Percentiles rank a stretch among this genome's conserved stretches.
These are phyloP conservation scores for Phrynocephalus versicolor DNA, from an alignment of 2,113 vertebrate genomes.

Conservation along the genomic window DNA sequence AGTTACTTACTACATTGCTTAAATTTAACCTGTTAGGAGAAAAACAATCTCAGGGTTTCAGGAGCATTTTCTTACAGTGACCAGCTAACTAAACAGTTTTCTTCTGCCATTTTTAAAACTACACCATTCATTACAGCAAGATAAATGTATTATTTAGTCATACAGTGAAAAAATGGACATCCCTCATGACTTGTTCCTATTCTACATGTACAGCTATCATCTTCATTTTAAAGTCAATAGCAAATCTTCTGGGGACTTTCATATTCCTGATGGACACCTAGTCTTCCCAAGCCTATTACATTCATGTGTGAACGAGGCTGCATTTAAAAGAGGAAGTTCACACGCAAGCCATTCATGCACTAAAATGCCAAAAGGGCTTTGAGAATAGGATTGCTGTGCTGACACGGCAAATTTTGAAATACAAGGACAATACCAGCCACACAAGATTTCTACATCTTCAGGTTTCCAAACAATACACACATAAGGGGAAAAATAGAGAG, in stretches of 20 bases:
- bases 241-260: neutral
- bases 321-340: neutral
- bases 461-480: neutral
- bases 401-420: constrained; percentile 43
- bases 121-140: constrained; percentile 46
- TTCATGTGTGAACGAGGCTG: neutral
- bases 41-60: constrained; percentile 38
- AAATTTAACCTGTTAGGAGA: constrained; percentile 42
- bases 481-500: neutral
- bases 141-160: constrained; percentile 23
- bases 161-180: constrained; percentile 47
- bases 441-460: constrained; percentile 29
- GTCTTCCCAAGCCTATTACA: neutral
- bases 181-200: constrained; percentile 18
- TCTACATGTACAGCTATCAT: neutral
- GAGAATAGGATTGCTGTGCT: neutral
- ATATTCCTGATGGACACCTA: neutral
- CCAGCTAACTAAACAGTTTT: constrained; percentile 36
- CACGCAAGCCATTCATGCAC: neutral
- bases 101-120: constrained; percentile 38
- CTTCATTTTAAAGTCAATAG: neutral
- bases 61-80: constrained; percentile 36
- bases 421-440: constrained; percentile 39
- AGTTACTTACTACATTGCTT: constrained; percentile 44
- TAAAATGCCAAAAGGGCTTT: neutral